Conservation (phyloP, 2,797 vertebrate species). For the Dromococcyx pavoninus region DNA sequence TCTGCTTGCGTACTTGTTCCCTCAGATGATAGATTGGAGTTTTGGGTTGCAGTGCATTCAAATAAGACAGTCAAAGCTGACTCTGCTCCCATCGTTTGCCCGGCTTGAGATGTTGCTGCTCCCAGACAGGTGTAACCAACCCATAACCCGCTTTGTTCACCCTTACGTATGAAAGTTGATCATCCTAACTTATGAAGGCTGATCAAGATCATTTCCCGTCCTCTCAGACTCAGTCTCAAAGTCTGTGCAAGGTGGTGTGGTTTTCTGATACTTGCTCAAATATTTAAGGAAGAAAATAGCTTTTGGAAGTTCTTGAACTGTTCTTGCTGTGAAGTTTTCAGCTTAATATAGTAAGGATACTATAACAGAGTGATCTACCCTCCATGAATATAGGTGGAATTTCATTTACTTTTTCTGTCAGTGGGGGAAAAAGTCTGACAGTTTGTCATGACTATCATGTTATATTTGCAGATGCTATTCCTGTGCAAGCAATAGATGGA, state of each 20-base stretch:
- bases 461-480: constrained; percentile 86
- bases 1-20: not conserved
- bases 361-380: constrained; percentile 8
- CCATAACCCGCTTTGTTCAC: not conserved
- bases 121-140: not conserved
- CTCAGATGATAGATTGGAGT: not conserved
- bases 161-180: not conserved
- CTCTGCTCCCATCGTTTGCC: not conserved
- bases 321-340: not conserved
- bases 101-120: not conserved
- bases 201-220: not conserved
- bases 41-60: not conserved
- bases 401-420: constrained; percentile 27
- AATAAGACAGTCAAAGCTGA: not conserved
- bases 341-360: not conserved
- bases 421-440: not conserved
- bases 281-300: not conserved
- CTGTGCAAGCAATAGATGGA: constrained; percentile 90
- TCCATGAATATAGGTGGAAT: not conserved
- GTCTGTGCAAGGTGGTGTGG: not conserved
- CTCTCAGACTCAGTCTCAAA: not conserved
- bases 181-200: no score
- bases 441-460: constrained; percentile 39
- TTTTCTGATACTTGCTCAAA: not conserved
- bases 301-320: not conserved